Base-by-base conservation (phyloP, 2,113 vertebrate genomes). In the Sclerurus mexicanus region DNA sequence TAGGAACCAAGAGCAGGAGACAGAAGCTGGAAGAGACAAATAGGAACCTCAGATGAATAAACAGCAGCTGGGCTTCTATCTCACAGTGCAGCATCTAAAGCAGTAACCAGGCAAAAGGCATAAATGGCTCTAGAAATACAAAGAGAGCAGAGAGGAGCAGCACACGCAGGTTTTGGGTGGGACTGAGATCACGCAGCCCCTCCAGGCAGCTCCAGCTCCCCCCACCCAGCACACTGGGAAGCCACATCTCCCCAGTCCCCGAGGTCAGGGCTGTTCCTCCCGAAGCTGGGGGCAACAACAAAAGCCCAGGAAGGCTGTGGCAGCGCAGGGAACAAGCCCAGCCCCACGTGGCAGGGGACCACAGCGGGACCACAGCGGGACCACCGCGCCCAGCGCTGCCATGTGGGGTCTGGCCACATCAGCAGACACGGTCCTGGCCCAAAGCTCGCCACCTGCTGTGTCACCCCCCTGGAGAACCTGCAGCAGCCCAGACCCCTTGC, bases 1-100 rank as follows among this genome's bases (percentile, higher is more conserved):
- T 98, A 98, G 98, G 98, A 98, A 97, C 98, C 98, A 39, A 98
- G 98, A 97, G 77, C 98, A 98, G 98, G 98, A 98, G 95, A 97
- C 98, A 98, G 98, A 98, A 98, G 98, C 98, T 98, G 98, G 97
- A 98, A 98, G 96, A 98, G 98, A 98, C 97, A 98, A 98, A 98
- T n/a, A 97, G 97, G 98, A 98, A 98, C 91, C 97, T 97, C 84
- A 60, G 58, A 69, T 98, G 95, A 98, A 97, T 96, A 95, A 95
- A 90, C 37, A 73, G 92, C 79, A 93, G 63, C 68, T 66, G 46
- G 90, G 71, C 49, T 92, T 74, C 84, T 88, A 50, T 30, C 84
- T 64, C 33, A 75, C 64, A 91, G 72, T 40, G 63, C 81, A 95
- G 88, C 83, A 88, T 60, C 86, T 89, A 95, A 59, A 89, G 92